phyloP scores from a whole-genome alignment of 2,888 invertebrate genomes.

The Panzeria rudis region DNA sequence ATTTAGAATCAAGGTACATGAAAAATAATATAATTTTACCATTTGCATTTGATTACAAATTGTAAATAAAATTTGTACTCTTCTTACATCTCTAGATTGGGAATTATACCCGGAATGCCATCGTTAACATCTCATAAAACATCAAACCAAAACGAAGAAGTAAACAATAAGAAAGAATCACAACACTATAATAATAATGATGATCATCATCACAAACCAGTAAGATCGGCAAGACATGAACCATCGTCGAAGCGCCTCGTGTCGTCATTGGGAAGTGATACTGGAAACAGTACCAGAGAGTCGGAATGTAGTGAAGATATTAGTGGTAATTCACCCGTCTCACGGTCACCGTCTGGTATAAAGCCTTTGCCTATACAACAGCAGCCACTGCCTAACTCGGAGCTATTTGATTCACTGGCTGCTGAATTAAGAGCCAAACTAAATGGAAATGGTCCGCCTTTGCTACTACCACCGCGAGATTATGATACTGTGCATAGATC shows the following conservation, averaged over 20 bases:
- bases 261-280: conserved; percentile 90
- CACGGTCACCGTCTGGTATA: conserved; percentile 79
- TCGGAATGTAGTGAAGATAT: conserved; percentile 89
- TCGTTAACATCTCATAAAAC: conserved; percentile 72
- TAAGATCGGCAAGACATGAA: conserved; percentile 78
- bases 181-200: conserved; percentile 85
- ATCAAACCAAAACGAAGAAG: conserved; percentile 70
- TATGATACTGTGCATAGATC: conserved; percentile 94
- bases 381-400: conserved; percentile 86
- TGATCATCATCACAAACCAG: conserved; percentile 79
- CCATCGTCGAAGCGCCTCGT: conserved; percentile 85
- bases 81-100: conserved; percentile 75
- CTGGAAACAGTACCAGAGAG: conserved; percentile 88
- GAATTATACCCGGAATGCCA: conserved; percentile 79
- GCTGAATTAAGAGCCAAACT: conserved; percentile 94
- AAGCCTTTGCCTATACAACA: conserved; percentile 71
- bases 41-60: neutral
- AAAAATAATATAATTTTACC: neutral
- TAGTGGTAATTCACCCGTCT: conserved; percentile 80
- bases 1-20: conserved; percentile 87
- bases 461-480: conserved; percentile 95
- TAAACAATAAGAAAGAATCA: conserved; percentile 81
- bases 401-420: conserved; percentile 94
- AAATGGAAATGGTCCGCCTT: conserved; percentile 87
- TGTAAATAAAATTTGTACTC: neutral